Base-by-base conservation (phyloP, 1,140 invertebrate species). In the Whitmania pigra region DNA sequence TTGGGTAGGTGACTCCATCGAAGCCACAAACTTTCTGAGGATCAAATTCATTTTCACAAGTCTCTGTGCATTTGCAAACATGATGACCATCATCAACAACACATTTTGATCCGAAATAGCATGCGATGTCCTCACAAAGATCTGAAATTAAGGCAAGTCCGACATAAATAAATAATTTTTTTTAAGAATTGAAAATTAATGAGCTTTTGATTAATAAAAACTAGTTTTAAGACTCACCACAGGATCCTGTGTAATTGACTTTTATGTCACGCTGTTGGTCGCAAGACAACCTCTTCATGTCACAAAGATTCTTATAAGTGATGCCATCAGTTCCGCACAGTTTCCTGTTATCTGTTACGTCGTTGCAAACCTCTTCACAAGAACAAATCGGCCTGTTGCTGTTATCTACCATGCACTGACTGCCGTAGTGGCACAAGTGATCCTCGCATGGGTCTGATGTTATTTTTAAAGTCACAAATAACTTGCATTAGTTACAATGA, bases 291-390 rank as follows among this genome's bases (percentile, higher is more conserved):
- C 87, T 88, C 78, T 89, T 88, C 72, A 93, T 85, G 78, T 91
- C 88, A 78, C 91, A 93, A 80, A 91, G 89, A 77, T 89, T 92
- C 69, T 85, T 80, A 77, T 89, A 93, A 0, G 90, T 92, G 73
- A 87, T 86, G 80, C 88, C 88, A 77, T 92, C 88, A 77, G 88
- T 90, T 54, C 88, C 89, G 79, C 91, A 94, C 53, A 93, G 89
- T 43, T 17, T 49, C 11, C 9, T 17, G 15, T 5, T 1, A 15
- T 49, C 43, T 49, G 9, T 49, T 49, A 49, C 13, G 15, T 49
- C 43, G 43, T 49, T 49, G 43, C 43, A 49, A 0, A 49, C 43
- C 9, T 49, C 43, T 15, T 49, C 43, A 13, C 43, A 49, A 13
- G 43, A 49, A 49, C 43, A 49, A 49, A 49, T 49, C 0, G 43